Evolutionary conservation across 2,113 vertebrate genomes (phyloP).

Genomic region (Pelobates fuscus): DNA sequence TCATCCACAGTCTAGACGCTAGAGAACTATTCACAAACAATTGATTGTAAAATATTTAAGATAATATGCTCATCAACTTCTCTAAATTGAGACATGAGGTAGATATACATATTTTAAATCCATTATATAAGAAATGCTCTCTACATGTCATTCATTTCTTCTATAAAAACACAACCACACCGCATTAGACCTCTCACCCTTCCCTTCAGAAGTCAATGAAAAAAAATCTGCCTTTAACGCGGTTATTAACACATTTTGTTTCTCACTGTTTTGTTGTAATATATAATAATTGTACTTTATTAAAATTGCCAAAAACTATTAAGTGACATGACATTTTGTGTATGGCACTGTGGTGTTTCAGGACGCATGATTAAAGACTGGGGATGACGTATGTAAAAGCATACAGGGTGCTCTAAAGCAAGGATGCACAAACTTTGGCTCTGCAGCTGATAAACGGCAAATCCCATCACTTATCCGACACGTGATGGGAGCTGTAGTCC

Average conservation of each 20-base stretch:
- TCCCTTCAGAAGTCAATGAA: conserved; percentile 41
- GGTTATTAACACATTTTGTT: conserved; percentile 65
- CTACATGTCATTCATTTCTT: not conserved
- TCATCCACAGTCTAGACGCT: conserved; percentile 19
- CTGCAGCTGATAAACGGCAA: not conserved
- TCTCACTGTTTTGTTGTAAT: conserved; percentile 76
- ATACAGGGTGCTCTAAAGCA: not conserved
- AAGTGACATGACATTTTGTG: conserved; percentile 63
- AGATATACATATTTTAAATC: conserved; percentile 4
- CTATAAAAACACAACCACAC: not conserved
- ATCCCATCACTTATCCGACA: not conserved
- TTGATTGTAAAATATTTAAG: conserved; percentile 7
- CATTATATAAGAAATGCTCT: not conserved
- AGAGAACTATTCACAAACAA: conserved; percentile 34
- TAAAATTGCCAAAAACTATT: conserved; percentile 81
- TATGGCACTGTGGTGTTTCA: conserved; percentile 53
- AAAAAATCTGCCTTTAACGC: conserved; percentile 59
- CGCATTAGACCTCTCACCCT: not conserved
- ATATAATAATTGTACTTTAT: conserved; percentile 78
- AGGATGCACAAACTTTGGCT: not conserved
- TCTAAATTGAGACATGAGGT: conserved; percentile 12
- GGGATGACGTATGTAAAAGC: conserved; percentile 8
- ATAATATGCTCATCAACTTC: not conserved
- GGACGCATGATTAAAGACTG: not conserved
- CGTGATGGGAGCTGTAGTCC: not conserved